Evolutionary conservation across 2,797 vertebrate species (phyloP).

Genomic region (Sparidentex hasta): DNA sequence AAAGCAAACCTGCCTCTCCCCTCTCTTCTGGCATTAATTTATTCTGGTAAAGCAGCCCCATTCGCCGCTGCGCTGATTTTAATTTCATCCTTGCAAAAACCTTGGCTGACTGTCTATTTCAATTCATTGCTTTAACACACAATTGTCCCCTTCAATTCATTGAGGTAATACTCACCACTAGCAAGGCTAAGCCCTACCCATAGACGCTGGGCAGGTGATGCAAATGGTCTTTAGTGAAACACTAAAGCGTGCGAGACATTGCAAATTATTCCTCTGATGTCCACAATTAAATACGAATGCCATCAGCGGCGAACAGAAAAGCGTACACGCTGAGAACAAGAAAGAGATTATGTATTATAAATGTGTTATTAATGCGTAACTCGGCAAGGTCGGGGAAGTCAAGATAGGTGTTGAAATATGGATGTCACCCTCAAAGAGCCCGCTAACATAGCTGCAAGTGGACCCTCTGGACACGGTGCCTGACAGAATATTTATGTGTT

Average conservation of each 20-base stretch:
- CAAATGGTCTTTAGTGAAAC: constrained; percentile 84
- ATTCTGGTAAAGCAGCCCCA: constrained; percentile 79
- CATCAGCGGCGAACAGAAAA: constrained; percentile 68
- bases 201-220: constrained; percentile 74
- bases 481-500: constrained; percentile 76
- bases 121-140: constrained; percentile 84
- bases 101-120: constrained; percentile 83
- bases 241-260: constrained; percentile 78
- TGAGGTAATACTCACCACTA: constrained; percentile 76
- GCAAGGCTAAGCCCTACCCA: constrained; percentile 67
- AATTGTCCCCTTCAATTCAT: constrained; percentile 85
- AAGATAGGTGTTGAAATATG: constrained; percentile 85
- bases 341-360: constrained; percentile 85
- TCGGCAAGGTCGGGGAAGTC: constrained; percentile 84
- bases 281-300: constrained; percentile 83
- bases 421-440: constrained; percentile 80
- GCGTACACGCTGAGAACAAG: constrained; percentile 81
- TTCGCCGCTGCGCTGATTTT: constrained; percentile 82
- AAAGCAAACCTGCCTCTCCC: constrained; percentile 83
- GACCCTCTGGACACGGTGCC: constrained; percentile 77
- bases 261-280: constrained; percentile 84
- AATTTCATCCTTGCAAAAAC: constrained; percentile 86
- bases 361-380: constrained; percentile 87
- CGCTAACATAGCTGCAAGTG: constrained; percentile 79
- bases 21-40: constrained; percentile 82